phyloP scores from a whole-genome alignment of 2,888 invertebrate genomes.

The Standfussiana lucernea region DNA sequence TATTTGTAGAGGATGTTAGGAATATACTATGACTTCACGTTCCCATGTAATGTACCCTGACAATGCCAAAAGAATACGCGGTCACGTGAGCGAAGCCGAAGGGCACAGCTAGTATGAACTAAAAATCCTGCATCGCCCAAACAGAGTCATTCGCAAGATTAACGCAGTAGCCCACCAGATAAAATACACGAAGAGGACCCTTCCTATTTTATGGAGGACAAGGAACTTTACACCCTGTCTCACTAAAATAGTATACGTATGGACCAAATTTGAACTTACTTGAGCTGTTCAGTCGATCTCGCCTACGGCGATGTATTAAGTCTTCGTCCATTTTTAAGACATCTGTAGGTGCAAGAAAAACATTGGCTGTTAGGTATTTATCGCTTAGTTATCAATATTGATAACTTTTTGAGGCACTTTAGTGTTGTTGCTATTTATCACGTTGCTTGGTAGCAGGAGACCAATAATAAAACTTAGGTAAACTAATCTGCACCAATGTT shows the following conservation, averaged over 20 bases:
- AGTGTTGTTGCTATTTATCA: not conserved
- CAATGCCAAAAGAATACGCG: no score
- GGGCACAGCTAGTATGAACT: no score
- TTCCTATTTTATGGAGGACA: no score
- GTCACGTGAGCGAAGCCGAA: no score
- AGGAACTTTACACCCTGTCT: no score
- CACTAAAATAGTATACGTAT: not conserved
- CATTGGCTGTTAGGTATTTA: not conserved
- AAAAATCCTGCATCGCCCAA: no score
- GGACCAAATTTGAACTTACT: conserved; percentile 27
- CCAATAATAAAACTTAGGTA: not conserved
- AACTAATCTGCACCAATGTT: not conserved
- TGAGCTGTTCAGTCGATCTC: conserved; percentile 22
- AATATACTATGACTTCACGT: no score
- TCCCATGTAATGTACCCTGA: no score
- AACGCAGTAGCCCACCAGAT: no score
- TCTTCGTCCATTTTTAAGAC: conserved; percentile 59
- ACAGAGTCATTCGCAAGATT: no score
- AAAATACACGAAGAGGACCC: no score
- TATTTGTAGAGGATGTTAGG: no score
- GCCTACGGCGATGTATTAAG: conserved; percentile 56
- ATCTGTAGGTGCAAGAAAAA: conserved; percentile 39
- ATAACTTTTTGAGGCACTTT: not conserved
- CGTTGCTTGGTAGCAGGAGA: not conserved
- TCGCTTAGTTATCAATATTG: not conserved